Evolutionary conservation across 2,888 invertebrate species (phyloP).

Genomic region (Melipona beecheii): DNA sequence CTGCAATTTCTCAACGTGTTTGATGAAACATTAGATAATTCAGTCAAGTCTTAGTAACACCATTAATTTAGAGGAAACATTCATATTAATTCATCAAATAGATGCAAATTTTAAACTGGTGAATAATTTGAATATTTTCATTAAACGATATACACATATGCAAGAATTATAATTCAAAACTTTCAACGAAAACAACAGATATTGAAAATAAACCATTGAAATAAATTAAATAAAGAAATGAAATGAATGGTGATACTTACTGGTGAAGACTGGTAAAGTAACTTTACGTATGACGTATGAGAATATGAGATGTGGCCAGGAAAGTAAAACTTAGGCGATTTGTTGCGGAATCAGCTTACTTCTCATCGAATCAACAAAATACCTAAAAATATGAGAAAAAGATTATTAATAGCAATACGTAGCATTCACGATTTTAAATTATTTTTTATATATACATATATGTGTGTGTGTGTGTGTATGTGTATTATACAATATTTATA

Average conservation of each 20-base stretch:
- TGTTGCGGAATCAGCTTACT: constrained; percentile 31
- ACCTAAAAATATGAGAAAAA: constrained; percentile 29
- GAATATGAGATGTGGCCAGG: constrained; percentile 14
- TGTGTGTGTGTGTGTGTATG: too few species aligned
- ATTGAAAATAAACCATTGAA: neutral
- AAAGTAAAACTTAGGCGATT: constrained; percentile 22
- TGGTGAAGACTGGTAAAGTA: constrained; percentile 12
- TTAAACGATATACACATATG: neutral
- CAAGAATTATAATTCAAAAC: neutral
- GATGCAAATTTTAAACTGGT: neutral
- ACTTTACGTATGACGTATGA: constrained; percentile 30
- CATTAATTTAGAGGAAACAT: constrained; percentile 27
- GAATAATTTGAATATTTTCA: neutral
- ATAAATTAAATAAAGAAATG: neutral
- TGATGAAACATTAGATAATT: neutral
- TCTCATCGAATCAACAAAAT: constrained; percentile 30
- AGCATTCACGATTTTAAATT: neutral
- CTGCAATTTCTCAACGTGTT: neutral
- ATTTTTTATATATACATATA: too few species aligned
- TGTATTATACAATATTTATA: too few species aligned
- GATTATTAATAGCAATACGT: constrained; percentile 9
- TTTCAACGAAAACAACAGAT: neutral
- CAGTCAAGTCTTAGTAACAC: neutral
- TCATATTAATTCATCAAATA: neutral
- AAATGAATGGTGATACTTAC: constrained; percentile 38